Base-by-base conservation (phyloP, 2,797 vertebrate species). In the Sphenopsis melanotis region DNA sequence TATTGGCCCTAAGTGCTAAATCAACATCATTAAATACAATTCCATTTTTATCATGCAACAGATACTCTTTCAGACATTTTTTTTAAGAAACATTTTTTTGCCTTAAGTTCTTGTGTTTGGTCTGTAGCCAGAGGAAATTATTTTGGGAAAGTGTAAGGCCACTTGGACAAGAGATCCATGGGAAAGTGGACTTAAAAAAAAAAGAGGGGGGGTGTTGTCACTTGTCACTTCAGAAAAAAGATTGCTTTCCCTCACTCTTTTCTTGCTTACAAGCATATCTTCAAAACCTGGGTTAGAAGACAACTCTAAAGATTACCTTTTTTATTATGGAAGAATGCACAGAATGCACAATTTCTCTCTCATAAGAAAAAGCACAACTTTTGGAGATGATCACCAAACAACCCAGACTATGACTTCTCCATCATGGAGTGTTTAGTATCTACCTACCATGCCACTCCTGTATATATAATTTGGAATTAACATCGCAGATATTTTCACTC, bases 81-180 rank as follows among this genome's bases (percentile, higher is more conserved):
- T 80, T 55, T 44, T 63, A 90, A 72, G 53, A 65, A 82, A 70
- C 5, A 7, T n/a, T 66, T 88, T 93, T 94, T 95, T 92, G 44
- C 80, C 44, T 77, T 9, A 82, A 84, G 23, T 82, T 84, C 77
- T 94, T 1, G 3, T 49, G 52, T 63, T 96, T 96, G 95, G 95
- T 79, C 60, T 90, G 37, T 47, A 89, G 89, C 95, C 96, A 97
- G 80, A 84, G 17, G 56, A 93, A 91, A 91, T 93, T 97, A 97
- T 97, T 97, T 96, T 84, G 34, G 93, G 95, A 96, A 97, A 95
- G 91, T 94, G 77, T 93, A 84, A 93, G 87, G 74, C 85, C 91
- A 87, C 56, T 93, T 96, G 94, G 89, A 82, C 66, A 86, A 93
- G 89, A 87, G 85, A 94, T 87, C 85, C 85, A 85, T 97, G 96